These are phyloP conservation scores for Anniella stebbinsi DNA, from an alignment of 2,797 vertebrate species.

Conservation along the genomic window DNA sequence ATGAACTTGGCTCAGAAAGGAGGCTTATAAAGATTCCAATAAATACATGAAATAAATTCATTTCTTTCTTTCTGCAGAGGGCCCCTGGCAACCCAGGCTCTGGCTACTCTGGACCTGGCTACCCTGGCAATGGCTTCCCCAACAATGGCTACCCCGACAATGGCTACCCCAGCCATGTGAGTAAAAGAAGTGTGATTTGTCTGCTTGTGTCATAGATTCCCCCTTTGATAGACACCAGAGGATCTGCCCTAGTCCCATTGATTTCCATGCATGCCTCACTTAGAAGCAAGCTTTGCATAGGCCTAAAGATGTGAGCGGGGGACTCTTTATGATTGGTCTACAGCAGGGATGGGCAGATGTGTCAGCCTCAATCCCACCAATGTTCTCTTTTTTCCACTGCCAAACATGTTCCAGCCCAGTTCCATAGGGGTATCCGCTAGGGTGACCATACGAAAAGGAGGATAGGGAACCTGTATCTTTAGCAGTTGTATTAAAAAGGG, in stretches of 20 bases:
- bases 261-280: not conserved
- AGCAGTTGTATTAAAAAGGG: too few species aligned
- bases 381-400: not conserved
- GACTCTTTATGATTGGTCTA: too few species aligned
- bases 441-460: too few species aligned
- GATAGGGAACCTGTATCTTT: too few species aligned
- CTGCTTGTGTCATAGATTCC: not conserved
- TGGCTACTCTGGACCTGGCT: not conserved
- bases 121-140: too few species aligned
- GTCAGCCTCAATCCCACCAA: not conserved
- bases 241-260: not conserved
- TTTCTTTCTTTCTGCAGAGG: not conserved
- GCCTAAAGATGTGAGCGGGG: not conserved
- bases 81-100: too few species aligned
- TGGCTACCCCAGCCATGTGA: not conserved
- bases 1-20: too few species aligned
- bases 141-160: not conserved
- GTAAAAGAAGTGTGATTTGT: not conserved
- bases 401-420: too few species aligned
- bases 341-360: too few species aligned
- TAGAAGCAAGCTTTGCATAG: not conserved
- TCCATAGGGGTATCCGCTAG: too few species aligned
- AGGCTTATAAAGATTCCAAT: not conserved
- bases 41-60: not conserved
- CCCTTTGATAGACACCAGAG: too few species aligned